Conservation (phyloP, 2,113 vertebrate species). For the Callorhinus ursinus region DNA sequence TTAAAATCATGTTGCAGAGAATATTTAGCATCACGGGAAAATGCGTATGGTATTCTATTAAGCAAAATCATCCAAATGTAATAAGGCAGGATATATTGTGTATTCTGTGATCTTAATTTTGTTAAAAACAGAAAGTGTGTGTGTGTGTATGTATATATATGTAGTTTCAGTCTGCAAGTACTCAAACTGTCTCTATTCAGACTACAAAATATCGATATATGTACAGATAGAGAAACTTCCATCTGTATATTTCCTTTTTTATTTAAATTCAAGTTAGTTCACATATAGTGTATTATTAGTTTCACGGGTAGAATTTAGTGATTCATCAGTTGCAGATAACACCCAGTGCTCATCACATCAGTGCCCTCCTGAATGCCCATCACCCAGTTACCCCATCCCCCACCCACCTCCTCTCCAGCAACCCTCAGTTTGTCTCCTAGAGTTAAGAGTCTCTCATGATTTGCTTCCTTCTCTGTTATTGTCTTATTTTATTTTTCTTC, state of each 20-base stretch:
- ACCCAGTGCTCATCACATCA: neutral
- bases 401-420: neutral
- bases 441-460: neutral
- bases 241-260: neutral
- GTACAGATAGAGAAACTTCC: neutral
- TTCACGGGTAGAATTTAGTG: neutral
- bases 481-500: neutral
- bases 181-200: neutral
- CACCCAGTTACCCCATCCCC: neutral
- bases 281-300: neutral
- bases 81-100: neutral
- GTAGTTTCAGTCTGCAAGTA: neutral
- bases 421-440: neutral
- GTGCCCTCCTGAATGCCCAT: neutral
- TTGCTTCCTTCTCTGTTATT: neutral
- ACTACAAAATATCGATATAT: neutral
- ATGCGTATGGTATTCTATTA: neutral
- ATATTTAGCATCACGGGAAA: neutral
- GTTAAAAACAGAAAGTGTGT: neutral
- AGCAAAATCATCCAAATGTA: neutral
- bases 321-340: neutral
- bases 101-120: neutral
- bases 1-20: slow-evolving; percentile 50
- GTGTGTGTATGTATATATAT: neutral
- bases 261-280: neutral